These are phyloP conservation scores for Rhea americana DNA, from an alignment of 2,113 vertebrate species.

Conservation along the genomic window DNA sequence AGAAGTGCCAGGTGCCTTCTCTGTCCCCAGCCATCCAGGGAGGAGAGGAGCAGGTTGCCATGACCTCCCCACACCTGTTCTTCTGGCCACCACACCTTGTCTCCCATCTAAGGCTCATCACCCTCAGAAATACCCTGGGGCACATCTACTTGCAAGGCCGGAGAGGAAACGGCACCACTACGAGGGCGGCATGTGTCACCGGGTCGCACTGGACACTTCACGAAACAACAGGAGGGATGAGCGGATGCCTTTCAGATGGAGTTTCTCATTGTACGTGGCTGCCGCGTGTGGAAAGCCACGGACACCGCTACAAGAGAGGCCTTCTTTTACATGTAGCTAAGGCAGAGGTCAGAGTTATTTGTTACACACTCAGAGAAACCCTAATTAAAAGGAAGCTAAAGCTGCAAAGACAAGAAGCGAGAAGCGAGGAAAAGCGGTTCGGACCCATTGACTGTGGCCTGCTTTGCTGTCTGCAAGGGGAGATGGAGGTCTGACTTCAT, in stretches of 20 bases:
- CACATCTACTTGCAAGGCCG: too few species aligned
- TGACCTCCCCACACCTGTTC: background rate
- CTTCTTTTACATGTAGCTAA: background rate
- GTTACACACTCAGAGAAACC: background rate
- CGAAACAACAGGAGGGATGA: background rate
- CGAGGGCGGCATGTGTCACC: too few species aligned
- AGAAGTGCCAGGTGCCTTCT: background rate
- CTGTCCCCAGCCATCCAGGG: background rate
- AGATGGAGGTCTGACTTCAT: background rate
- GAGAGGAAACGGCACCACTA: background rate
- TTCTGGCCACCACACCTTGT: background rate
- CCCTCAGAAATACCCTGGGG: background rate
- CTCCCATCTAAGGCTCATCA: background rate
- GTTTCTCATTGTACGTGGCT: background rate
- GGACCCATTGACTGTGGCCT: background rate
- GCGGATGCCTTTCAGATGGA: background rate
- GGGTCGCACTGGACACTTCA: too few species aligned
- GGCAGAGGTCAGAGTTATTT: background rate
- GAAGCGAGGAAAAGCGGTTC: accelerated
- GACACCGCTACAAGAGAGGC: background rate
- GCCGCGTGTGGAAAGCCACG: background rate
- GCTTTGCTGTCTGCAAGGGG: background rate
- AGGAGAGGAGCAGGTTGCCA: background rate
- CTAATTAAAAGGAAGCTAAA: background rate
- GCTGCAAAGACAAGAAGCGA: background rate